phyloP scores from a whole-genome alignment of 1,140 invertebrate species.

The Papilio machaon region DNA sequence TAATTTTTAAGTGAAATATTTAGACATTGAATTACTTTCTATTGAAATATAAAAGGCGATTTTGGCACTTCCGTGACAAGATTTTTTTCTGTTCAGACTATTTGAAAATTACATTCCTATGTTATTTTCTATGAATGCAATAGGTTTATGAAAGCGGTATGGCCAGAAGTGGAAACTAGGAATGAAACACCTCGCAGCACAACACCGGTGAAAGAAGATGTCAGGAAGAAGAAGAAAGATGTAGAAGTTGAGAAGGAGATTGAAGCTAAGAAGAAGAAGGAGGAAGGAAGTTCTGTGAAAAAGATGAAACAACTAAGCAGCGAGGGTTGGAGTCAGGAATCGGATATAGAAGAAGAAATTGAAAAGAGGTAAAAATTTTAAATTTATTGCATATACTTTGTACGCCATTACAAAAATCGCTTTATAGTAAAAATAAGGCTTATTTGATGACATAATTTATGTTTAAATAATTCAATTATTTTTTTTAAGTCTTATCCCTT shows the following conservation, averaged over 20 bases:
- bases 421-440: no score
- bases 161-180: constrained; percentile 29
- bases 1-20: neutral
- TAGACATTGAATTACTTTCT: no score
- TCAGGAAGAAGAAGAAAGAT: constrained; percentile 31
- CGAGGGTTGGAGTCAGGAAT: constrained; percentile 75
- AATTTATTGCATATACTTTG: no score
- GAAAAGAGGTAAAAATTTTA: constrained; percentile 52
- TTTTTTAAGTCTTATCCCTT: no score
- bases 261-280: constrained; percentile 20
- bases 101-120: neutral
- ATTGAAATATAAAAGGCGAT: no score
- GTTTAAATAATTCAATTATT: no score
- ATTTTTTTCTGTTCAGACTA: no score
- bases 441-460: no score
- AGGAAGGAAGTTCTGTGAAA: neutral
- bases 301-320: constrained; percentile 41
- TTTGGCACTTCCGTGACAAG: no score
- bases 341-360: constrained; percentile 64
- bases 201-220: constrained; percentile 29
- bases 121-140: neutral
- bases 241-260: constrained; percentile 22
- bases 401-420: no score
- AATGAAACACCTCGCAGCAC: constrained; percentile 30
- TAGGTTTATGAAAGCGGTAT: constrained; percentile 36